Base-by-base conservation (phyloP, 1,140 invertebrate species). In the Euborellia annulipes region DNA sequence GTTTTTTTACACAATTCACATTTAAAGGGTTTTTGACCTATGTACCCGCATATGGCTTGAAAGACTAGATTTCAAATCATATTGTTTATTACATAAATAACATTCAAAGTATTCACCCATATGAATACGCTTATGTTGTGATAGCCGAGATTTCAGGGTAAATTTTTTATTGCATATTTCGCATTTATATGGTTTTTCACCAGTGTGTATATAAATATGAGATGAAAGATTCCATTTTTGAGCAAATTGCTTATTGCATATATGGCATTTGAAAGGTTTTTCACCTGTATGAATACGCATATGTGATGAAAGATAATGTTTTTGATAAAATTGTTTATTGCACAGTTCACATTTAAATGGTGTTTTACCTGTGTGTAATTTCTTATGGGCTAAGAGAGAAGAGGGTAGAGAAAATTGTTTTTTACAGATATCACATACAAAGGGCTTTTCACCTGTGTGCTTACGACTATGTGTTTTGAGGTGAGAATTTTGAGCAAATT, bases 371-470 rank as follows among this genome's bases (percentile, higher is more conserved):
- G 7, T 18, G 43, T 44, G 43, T 3, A 1, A 11, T 22, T 13
- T 13, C 17, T 34, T 34, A 7, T 44, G 43, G 14, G 4, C 18
- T 16, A n/a, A 14, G 14, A 44, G 14, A 13, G 11, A 6, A 19
- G 3, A 3, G 17, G 19, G 32, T 13, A 30, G 9, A 23, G 22
- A 4, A 18, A 43, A 43, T 4, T 13, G 11, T 23, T 43, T 43
- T n/a, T 23, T 13, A n/a, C 41, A 43, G 11, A 43, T 14, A n/a
- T 13, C 11, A 43, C 41, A 43, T 40, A 19, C 21, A 17, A 40
- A 40, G n/a, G n/a, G n/a, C n/a, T n/a, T n/a, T n/a, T n/a, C n/a
- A n/a, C n/a, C n/a, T n/a, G n/a, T n/a, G n/a, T n/a, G n/a, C n/a
- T n/a, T n/a, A n/a, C n/a, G n/a, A n/a, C n/a, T n/a, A n/a, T n/a